Evolutionary conservation across 2,888 invertebrate species (phyloP), one percentile per base, ranked within the genome.

Genomic region (Antheraea assamensis): DNA sequence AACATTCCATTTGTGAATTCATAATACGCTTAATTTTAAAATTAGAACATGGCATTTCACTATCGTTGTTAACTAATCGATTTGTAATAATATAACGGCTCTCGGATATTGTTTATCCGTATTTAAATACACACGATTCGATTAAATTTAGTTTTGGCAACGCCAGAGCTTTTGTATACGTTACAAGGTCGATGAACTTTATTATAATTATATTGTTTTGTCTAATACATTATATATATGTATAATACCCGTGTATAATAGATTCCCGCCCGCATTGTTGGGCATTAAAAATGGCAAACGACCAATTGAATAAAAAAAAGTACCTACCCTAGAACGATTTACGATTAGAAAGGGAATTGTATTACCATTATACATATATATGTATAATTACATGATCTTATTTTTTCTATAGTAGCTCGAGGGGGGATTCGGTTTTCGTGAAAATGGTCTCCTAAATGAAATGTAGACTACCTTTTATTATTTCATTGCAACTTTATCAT

Each of bases 91-190:
- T 68, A 68, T n/a, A n/a, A 68, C 35, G 27, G 13, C 42, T 42
- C 35, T 71, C 35, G 58, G n/a, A 71, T 55, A 58, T 71, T 58
- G 58, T 5, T 27, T 58, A 13, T 31, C 31, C 15, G 19, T 71
- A 31, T 71, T 71, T 71, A 71, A n/a, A 52, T 58, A 58, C 30
- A 35, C 71, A 17, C 31, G 58, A 68, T 35, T 68, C 68, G 68
- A 71, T 55, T 58, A 58, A 71, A 71, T 71, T 71, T 68, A 52
- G 42, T 70, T 73, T 73, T 73, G 55, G 73, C 66, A 49, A 35
- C 68, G 30, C 31, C 42, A 30, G 8, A n/a, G 68, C 35, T 68
- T 35, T 68, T 35, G 35, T 68, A 10, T n/a, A 35, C 35, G 35
- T 68, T 68, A 19, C 10, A 35, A n/a, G 15, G 35, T 68, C 70